These are phyloP conservation scores for Tipula vernalis DNA, from an alignment of 2,888 invertebrate species.

Conservation along the genomic window DNA sequence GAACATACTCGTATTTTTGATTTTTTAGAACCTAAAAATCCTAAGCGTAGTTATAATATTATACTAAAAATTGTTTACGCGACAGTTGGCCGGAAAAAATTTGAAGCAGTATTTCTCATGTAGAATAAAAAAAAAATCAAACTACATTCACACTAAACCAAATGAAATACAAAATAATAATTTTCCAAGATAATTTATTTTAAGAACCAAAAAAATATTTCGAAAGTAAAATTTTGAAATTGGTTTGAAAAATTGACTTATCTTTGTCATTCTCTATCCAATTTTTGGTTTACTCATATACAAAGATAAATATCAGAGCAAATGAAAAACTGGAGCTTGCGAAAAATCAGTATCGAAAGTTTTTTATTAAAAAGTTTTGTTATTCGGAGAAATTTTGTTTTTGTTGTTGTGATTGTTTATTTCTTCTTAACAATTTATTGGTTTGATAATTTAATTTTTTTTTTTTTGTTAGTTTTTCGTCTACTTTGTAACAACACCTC, in stretches of 20 bases:
- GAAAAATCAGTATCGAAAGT: background rate
- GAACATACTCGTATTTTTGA: too few species aligned
- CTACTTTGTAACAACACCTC: background rate
- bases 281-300: background rate
- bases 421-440: background rate
- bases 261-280: background rate
- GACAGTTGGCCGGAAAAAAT: too few species aligned
- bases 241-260: background rate
- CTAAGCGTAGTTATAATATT: too few species aligned
- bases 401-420: background rate
- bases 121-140: too few species aligned
- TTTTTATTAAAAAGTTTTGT: background rate
- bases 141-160: background rate
- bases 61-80: too few species aligned
- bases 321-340: background rate
- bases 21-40: too few species aligned
- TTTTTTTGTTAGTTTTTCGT: background rate
- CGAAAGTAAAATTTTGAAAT: too few species aligned
- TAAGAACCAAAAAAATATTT: background rate
- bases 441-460: background rate
- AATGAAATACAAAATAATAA: background rate
- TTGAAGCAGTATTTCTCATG: too few species aligned
- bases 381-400: background rate
- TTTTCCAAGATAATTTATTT: background rate
- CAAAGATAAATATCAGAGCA: background rate